Evolutionary conservation across 2,888 invertebrate species (phyloP), one percentile per base, ranked within the genome.

Genomic region (Rapana venosa): DNA sequence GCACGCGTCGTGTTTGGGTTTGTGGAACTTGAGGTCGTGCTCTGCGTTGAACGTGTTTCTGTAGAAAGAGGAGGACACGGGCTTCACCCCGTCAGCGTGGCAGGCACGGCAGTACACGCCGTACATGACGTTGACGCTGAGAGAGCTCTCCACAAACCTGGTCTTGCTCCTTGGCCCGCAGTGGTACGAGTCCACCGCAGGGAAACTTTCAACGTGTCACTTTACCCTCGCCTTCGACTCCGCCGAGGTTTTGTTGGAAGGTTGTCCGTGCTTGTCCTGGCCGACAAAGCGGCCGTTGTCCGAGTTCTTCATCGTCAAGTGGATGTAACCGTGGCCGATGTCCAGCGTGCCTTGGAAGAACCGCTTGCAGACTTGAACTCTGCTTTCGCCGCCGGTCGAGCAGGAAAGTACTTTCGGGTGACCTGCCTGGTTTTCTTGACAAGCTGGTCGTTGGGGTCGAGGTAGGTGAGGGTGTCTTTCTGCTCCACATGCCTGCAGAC

Each of bases 401-500:
- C n/a, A 58, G 56, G n/a, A 85, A n/a, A 58, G 47, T n/a, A 58
- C 58, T 30, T n/a, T 85, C 58, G 56, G 30, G 84, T 20, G 20
- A 58, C 58, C 15, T 58, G 84, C 58, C 58, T 58, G n/a, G 1
- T 83, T 47, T 85, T 58, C 32, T 15, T 58, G 84, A 85, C 58
- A 0, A 30, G 84, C 30, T 58, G 30, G 56, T 85, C 58, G 58
- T 85, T 85, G n/a, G 58, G 58, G 17, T 58, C 58, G 8, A 83
- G 58, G 58, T 85, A 58, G 56, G 84, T 32, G 30, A 85, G 47
- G 22, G 84, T 85, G 17, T 30, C 84, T 85, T 30, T 85, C n/a
- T 85, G 84, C 58, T 58, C 84, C 30, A 85, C 58, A 58, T 85
- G 84, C 84, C 84, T 85, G 26, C 84, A n/a, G 30, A 85, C 84